Evolutionary conservation across 2,888 invertebrate genomes (phyloP).

Genomic region (Eulithis prunata): DNA sequence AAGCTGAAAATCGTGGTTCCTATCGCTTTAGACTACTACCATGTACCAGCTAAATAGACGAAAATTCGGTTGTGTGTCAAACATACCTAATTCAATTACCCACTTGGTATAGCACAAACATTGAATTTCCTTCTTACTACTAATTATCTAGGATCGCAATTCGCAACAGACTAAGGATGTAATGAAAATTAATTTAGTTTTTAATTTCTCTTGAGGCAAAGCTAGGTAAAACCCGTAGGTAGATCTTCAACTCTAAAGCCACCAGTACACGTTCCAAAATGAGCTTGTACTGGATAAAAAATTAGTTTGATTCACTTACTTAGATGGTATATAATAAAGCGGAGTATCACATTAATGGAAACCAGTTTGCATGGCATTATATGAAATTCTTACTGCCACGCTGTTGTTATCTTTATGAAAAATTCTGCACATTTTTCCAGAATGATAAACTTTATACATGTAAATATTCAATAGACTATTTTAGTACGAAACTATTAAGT

Average conservation of each 20-base stretch:
- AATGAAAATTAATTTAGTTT: not conserved
- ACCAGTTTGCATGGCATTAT: conserved; percentile 11
- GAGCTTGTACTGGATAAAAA: not conserved
- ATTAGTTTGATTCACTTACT: conserved; percentile 1
- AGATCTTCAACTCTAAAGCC: conserved; percentile 7
- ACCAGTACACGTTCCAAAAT: conserved; percentile 1
- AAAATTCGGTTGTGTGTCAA: no score
- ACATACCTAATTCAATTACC: no score
- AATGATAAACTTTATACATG: no score
- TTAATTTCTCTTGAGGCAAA: conserved; percentile 1
- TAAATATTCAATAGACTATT: no score
- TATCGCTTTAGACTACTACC: no score
- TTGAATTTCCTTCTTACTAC: not conserved
- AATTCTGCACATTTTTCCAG: conserved; percentile 1
- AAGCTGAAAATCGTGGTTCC: no score
- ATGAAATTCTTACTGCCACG: conserved; percentile 15
- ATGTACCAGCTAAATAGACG: no score
- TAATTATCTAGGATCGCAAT: no score
- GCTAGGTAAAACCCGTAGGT: not conserved
- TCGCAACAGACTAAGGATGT: no score
- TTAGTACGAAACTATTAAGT: no score
- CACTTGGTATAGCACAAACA: no score
- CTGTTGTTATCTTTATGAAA: conserved; percentile 8
- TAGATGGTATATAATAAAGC: not conserved
- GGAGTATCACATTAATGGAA: conserved; percentile 5